Evolutionary conservation across 2,888 invertebrate species (phyloP).

Genomic region (Chrysopilus asiliformis): DNA sequence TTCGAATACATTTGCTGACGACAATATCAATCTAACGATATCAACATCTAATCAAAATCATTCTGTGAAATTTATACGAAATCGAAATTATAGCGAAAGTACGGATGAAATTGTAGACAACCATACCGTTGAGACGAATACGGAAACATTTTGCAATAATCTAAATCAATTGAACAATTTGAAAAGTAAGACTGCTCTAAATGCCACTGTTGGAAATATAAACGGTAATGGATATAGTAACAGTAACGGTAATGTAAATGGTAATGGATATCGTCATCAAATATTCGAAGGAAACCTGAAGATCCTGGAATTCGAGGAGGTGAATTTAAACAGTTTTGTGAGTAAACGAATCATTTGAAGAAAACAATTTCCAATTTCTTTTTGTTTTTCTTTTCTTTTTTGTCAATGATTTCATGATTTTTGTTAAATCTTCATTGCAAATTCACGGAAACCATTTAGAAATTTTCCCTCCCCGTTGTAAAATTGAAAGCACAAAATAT

Average conservation of each 20-base stretch:
- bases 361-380: too few relatives aligned
- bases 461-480: too few relatives aligned
- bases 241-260: conserved; percentile 9
- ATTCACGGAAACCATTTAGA: too few relatives aligned
- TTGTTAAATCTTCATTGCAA: too few relatives aligned
- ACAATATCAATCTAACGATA: conserved; percentile 11
- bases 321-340: conserved; percentile 1
- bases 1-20: conserved; percentile 7
- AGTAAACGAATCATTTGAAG: too few relatives aligned
- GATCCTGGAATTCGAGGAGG: conserved; percentile 9
- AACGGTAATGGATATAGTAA: conserved; percentile 3
- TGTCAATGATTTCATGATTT: too few relatives aligned
- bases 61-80: conserved; percentile 3
- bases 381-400: too few relatives aligned
- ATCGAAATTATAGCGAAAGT: neutral
- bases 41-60: conserved; percentile 5
- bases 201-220: conserved; percentile 1
- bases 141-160: conserved; percentile 1
- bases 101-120: neutral
- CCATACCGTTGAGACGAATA: neutral
- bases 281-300: conserved; percentile 11
- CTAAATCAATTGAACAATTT: conserved; percentile 11
- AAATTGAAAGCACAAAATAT: too few relatives aligned
- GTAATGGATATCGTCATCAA: conserved; percentile 8
- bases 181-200: neutral